Conservation (phyloP, 2,888 invertebrate genomes). For the Cephus pygmeus region DNA sequence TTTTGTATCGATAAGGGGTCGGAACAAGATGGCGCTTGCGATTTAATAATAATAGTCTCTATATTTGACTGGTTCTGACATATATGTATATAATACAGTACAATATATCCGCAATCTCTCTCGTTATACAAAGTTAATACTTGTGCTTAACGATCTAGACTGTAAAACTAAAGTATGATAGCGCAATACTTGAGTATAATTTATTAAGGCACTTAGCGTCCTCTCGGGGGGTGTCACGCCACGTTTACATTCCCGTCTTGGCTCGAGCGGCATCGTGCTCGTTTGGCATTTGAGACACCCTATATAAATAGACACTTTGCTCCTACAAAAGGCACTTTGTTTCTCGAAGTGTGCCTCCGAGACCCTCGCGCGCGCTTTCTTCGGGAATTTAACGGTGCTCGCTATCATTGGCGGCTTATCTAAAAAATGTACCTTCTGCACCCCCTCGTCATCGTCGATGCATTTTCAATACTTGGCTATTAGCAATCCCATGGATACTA, state of each 20-base stretch:
- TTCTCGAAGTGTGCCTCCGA: slow-evolving; percentile 16
- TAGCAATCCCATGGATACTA: neutral
- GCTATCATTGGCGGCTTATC: neutral
- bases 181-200: slow-evolving; percentile 48
- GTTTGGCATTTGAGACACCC: slow-evolving; percentile 61
- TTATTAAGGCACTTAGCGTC: slow-evolving; percentile 62
- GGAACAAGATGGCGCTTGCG: neutral
- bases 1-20: neutral
- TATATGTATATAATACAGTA: slow-evolving; percentile 2
- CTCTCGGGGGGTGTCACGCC: slow-evolving; percentile 56
- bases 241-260: slow-evolving; percentile 57
- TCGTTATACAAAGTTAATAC: slow-evolving; percentile 6
- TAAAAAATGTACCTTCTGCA: neutral
- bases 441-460: neutral
- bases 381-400: neutral
- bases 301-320: slow-evolving; percentile 64
- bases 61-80: neutral
- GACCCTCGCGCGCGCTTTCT: neutral
- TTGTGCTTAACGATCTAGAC: slow-evolving; percentile 2
- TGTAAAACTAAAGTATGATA: slow-evolving; percentile 11
- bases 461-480: neutral
- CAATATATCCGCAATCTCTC: neutral
- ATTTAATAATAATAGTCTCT: neutral
- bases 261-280: slow-evolving; percentile 52
- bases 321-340: slow-evolving; percentile 61